Evolutionary conservation across 2,888 invertebrate species (phyloP), one percentile per base, ranked within the genome.

Genomic region (Netelia fuscicornis): DNA sequence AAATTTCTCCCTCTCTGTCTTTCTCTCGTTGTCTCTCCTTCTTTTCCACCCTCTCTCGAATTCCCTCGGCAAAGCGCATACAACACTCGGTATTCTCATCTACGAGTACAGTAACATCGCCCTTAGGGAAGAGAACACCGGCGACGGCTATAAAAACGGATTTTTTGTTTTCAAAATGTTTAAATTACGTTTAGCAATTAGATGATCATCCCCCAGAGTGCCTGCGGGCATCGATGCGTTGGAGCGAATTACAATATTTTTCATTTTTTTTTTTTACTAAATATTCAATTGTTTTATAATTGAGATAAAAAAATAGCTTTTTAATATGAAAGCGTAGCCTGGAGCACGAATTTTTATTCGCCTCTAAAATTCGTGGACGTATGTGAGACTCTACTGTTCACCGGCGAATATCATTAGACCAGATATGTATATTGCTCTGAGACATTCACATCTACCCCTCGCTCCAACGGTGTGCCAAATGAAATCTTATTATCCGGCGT

Each of bases 401-500:
- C 8, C 17, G n/a, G 1, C 11, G 64, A 70, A 83, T 58, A 56
- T 75, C 62, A 13, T 48, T 79, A 60, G 37, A 37, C 42, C 2
- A 75, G 56, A 79, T 71, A 58, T 71, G 58, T 54, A 76, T 72
- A 76, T 77, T 58, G 37, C 64, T 2, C 52, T 20, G 62, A 44
- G 44, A 72, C 72, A 58, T 81, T 77, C 76, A n/a, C 58, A 67
- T 72, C 65, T 42, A 44, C 13, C 37, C 65, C 30, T 11, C 68
- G 42, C 11, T 54, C 65, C 11, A 68, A 54, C 13, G 76, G 54
- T 68, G 54, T 62, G 44, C 54, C 67, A 70, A 82, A 82, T 84
- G 76, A 76, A 86, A 86, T 76, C 81, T 86, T 83, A 84, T 87
- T 86, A 87, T 78, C 81, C 74, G 52, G 42, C 54, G 56, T 67